Evolutionary conservation across 2,888 invertebrate species (phyloP).

Genomic region (Cheilosia variabilis): DNA sequence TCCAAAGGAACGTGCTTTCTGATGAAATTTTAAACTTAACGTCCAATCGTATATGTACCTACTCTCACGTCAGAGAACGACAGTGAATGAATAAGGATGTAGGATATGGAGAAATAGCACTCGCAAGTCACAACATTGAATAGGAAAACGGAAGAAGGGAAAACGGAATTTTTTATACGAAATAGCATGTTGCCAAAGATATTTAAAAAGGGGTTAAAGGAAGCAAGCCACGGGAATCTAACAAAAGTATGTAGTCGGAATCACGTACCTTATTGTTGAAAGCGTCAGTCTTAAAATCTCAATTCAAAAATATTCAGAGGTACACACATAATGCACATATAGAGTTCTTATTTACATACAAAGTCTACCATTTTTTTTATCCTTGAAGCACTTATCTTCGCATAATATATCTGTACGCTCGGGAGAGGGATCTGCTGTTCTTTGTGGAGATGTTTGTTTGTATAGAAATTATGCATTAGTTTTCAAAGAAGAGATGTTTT

Average conservation of each 20-base stretch:
- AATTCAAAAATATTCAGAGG: constrained; percentile 33
- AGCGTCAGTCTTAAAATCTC: constrained; percentile 25
- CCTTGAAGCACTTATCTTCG: constrained; percentile 4
- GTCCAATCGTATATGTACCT: constrained; percentile 24
- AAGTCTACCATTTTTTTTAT: background rate
- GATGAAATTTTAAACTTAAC: constrained; percentile 50
- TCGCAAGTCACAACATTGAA: constrained; percentile 45
- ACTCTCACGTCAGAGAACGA: constrained; percentile 34
- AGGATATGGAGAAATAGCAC: constrained; percentile 16
- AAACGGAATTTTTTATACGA: constrained; percentile 40
- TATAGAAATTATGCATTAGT: background rate
- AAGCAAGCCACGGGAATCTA: constrained; percentile 30
- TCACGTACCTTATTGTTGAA: constrained; percentile 41
- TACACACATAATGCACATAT: background rate
- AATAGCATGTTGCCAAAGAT: constrained; percentile 27
- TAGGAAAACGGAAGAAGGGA: constrained; percentile 28
- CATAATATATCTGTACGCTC: background rate
- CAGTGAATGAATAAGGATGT: constrained; percentile 40
- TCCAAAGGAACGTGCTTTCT: constrained; percentile 63
- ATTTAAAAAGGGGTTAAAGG: constrained; percentile 30
- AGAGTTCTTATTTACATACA: background rate
- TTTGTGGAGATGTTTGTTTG: background rate
- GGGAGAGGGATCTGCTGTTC: background rate
- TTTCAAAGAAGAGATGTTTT: background rate
- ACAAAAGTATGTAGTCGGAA: constrained; percentile 40